phyloP scores from a whole-genome alignment of 2,797 vertebrate species.

The Girardinus metallicus region DNA sequence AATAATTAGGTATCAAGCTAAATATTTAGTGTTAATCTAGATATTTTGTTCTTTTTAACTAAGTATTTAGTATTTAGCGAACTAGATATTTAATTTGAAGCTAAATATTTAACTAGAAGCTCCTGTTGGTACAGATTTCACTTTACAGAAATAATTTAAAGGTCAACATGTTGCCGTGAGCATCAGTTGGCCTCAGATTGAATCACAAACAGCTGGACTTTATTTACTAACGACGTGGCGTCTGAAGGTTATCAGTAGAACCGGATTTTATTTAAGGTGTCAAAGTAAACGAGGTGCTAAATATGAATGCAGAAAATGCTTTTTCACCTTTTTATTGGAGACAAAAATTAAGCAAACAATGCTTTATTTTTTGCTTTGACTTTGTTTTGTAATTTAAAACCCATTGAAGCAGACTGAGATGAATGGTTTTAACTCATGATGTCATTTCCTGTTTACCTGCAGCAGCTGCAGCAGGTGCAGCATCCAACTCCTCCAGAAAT shows the following conservation, averaged over 20 bases:
- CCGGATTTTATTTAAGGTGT: not conserved
- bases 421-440: not conserved
- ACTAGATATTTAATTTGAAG: no score
- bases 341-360: not conserved
- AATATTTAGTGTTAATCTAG: no score
- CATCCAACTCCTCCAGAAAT: slow-evolving; percentile 3
- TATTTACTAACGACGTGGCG: not conserved
- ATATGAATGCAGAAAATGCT: not conserved
- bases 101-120: no score
- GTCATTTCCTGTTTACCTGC: slow-evolving; percentile 1
- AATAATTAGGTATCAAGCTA: no score
- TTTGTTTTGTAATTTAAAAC: not conserved
- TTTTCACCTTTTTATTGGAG: not conserved
- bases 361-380: not conserved
- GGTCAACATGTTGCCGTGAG: not conserved
- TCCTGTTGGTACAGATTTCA: no score
- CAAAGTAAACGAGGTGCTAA: not conserved
- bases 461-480: slow-evolving; percentile 21
- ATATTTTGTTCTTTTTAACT: no score
- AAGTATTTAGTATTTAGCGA: no score
- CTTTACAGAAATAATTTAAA: no score
- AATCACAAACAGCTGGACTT: not conserved
- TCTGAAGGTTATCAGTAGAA: not conserved
- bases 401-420: not conserved
- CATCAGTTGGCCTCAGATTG: not conserved